These are phyloP conservation scores for Platorchestia sp. DNA, from an alignment of 1,140 invertebrate genomes.

Conservation along the genomic window DNA sequence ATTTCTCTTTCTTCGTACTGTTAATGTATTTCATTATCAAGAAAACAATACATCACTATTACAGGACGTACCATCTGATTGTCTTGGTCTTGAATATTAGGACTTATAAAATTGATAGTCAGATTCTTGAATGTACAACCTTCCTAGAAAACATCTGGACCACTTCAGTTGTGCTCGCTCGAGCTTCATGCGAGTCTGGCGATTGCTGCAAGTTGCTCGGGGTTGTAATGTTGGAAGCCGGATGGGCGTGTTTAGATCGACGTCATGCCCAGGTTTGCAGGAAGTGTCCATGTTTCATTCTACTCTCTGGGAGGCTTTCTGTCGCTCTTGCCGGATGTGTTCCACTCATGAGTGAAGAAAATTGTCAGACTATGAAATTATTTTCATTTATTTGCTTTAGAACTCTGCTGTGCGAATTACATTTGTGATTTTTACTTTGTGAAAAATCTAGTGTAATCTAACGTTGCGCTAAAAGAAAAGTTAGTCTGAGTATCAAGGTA, in stretches of 20 bases:
- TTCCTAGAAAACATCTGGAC: no score
- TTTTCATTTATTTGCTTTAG: not conserved
- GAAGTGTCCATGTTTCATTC: not conserved
- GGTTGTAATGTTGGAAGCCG: not conserved
- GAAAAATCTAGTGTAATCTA: no score
- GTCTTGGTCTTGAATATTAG: not conserved
- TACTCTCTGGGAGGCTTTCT: not conserved
- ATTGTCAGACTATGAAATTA: not conserved
- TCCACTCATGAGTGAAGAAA: not conserved
- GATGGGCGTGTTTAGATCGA: not conserved
- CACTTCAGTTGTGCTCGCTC: not conserved
- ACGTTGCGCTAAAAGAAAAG: no score
- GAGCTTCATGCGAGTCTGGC: not conserved
- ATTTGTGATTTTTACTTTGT: no score
- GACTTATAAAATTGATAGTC: not conserved
- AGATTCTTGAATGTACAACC: not conserved
- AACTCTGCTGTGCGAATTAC: not conserved
- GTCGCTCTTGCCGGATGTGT: not conserved
- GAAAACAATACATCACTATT: not conserved
- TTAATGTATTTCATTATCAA: no score
- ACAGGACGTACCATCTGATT: not conserved
- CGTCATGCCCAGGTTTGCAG: not conserved
- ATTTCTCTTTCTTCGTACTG: no score
- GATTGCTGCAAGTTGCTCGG: not conserved
- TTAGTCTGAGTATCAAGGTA: no score